phyloP scores from a whole-genome alignment of 2,888 invertebrate genomes.

The Scaptodrosophila latifasciaeformis region DNA sequence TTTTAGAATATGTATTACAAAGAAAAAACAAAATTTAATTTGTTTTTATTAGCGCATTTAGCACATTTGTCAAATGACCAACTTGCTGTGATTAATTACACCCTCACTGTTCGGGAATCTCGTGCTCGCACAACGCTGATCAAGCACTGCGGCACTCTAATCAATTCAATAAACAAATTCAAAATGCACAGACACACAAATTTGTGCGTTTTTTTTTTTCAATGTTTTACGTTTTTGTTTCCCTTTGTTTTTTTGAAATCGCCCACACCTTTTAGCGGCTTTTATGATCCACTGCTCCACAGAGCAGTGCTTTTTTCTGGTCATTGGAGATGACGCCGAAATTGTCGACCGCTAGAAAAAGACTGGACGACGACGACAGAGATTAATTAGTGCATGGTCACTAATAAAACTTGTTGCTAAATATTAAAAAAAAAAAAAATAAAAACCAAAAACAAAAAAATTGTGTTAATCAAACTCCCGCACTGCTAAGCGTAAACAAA shows the following conservation, averaged over 20 bases:
- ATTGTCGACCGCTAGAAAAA: conserved; percentile 29
- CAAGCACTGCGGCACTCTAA: conserved; percentile 51
- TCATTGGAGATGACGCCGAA: conserved; percentile 33
- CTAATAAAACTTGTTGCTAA: conserved; percentile 66
- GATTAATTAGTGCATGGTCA: conserved; percentile 69
- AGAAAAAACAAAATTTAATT: conserved; percentile 20
- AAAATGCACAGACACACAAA: conserved; percentile 20
- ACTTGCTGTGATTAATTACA: conserved; percentile 44
- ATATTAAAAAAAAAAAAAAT: conserved; percentile 38
- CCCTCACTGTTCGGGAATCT: conserved; percentile 28
- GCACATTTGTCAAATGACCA: conserved; percentile 34
- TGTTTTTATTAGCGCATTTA: conserved; percentile 37
- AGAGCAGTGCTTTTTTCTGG: conserved; percentile 41
- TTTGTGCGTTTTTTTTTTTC: neutral
- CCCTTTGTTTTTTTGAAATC: conserved; percentile 43
- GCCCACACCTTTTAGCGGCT: conserved; percentile 68
- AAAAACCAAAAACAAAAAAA: conserved; percentile 17
- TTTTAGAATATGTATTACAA: neutral
- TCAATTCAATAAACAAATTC: conserved; percentile 56
- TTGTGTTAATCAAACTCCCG: conserved; percentile 67
- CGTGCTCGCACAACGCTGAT: conserved; percentile 18
- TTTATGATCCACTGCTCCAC: conserved; percentile 62
- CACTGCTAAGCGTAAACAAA: conserved; percentile 39
- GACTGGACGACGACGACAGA: no score
- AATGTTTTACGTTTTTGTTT: conserved; percentile 23